Conservation (phyloP, 2,888 invertebrate species). For the Holacanthella duospinosa region DNA sequence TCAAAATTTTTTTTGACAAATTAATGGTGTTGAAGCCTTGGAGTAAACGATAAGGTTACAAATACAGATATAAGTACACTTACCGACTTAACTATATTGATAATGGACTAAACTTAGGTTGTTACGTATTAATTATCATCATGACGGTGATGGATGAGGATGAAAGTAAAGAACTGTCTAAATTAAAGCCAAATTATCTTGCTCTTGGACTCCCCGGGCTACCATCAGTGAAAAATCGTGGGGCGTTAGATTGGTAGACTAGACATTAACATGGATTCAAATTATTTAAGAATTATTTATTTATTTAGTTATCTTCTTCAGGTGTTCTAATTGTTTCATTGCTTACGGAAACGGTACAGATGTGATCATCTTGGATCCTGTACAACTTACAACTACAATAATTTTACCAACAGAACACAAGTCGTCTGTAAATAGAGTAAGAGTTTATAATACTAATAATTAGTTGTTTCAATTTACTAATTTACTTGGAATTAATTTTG, state of each 20-base stretch:
- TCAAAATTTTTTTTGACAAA: too few relatives aligned
- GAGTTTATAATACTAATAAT: neutral
- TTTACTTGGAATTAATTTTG: neutral
- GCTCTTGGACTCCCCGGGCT: conserved; percentile 13
- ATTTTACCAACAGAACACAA: conserved; percentile 27
- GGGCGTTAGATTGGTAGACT: conserved; percentile 16
- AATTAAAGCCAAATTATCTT: neutral
- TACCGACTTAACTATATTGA: too few relatives aligned
- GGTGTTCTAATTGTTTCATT: conserved; percentile 19
- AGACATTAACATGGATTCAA: neutral
- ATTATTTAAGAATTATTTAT: neutral
- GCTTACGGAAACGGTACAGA: conserved; percentile 30
- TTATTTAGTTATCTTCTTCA: conserved; percentile 8
- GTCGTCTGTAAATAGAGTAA: conserved; percentile 25
- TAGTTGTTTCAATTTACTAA: too few relatives aligned
- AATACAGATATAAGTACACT: too few relatives aligned
- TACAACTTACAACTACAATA: conserved; percentile 21
- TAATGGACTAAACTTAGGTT: too few relatives aligned
- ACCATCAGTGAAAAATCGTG: conserved; percentile 16
- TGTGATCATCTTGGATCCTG: conserved; percentile 28
- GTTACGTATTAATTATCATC: too few relatives aligned
- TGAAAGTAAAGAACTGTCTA: too few relatives aligned
- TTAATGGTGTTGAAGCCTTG: too few relatives aligned
- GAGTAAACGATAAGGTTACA: too few relatives aligned
- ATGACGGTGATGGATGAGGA: neutral